These are phyloP conservation scores for Protomyctophum bolini DNA, from an alignment of 2,113 vertebrate species.

Conservation along the genomic window DNA sequence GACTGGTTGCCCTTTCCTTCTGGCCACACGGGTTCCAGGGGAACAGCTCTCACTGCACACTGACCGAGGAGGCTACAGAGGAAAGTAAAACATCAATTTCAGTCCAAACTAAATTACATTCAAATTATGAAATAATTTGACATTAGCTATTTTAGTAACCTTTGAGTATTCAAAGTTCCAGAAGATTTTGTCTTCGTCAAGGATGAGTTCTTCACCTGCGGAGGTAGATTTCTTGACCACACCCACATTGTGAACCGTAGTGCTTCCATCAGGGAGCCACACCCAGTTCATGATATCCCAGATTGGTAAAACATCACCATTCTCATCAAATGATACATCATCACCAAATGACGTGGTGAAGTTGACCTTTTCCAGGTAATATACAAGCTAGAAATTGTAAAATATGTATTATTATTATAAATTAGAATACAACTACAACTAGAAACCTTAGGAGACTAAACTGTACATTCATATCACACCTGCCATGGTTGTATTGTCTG, in stretches of 20 bases:
- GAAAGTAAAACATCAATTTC: background rate
- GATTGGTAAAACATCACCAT: no score
- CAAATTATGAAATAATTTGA: background rate
- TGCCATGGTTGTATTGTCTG: slow-evolving; percentile 2
- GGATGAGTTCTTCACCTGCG: slow-evolving; percentile 15
- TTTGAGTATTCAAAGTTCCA: slow-evolving; percentile 54
- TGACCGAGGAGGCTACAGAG: no score
- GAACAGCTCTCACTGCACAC: slow-evolving; percentile 68
- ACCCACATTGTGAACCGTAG: no score
- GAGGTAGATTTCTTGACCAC: no score
- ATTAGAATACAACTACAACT: no score
- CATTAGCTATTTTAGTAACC: background rate
- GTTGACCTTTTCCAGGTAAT: no score
- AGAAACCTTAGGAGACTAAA: background rate
- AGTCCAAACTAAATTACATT: background rate
- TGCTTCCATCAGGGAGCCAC: no score
- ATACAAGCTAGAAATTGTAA: no score
- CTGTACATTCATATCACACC: slow-evolving; percentile 32
- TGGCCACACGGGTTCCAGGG: slow-evolving; percentile 64
- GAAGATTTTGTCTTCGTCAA: slow-evolving; percentile 51
- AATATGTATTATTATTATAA: no score
- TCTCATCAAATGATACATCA: no score
- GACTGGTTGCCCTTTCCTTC: slow-evolving; percentile 61
- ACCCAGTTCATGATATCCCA: no score
- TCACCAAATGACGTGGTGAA: no score